These are phyloP conservation scores for Drosophila bunnanda DNA, from an alignment of 2,888 invertebrate species.

Conservation along the genomic window DNA sequence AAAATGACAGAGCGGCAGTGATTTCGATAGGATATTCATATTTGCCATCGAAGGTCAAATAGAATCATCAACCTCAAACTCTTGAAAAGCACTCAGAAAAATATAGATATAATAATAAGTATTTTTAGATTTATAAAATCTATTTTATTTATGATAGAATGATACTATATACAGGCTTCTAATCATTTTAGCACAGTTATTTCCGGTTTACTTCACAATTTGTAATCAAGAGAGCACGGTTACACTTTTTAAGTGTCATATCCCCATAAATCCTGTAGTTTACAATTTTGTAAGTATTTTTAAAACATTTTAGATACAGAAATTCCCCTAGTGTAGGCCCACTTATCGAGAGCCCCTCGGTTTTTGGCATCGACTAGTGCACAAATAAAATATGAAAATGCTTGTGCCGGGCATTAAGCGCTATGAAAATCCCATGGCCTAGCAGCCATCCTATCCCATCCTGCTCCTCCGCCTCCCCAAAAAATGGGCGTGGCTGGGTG, in stretches of 20 bases:
- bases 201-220: neutral
- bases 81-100: neutral
- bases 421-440: slow-evolving; percentile 54
- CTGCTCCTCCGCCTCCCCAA: neutral
- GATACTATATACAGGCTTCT: no score
- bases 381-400: slow-evolving; percentile 74
- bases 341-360: slow-evolving; percentile 41
- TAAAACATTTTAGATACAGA: neutral
- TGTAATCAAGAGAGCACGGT: neutral
- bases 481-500: slow-evolving; percentile 22
- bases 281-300: neutral
- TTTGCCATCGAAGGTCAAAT: slow-evolving; percentile 20
- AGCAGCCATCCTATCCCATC: slow-evolving; percentile 27
- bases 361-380: slow-evolving; percentile 34
- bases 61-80: neutral
- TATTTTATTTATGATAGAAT: neutral
- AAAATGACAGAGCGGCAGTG: slow-evolving; percentile 41
- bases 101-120: neutral
- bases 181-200: neutral
- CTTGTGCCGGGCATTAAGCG: slow-evolving; percentile 62
- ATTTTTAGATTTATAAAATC: neutral
- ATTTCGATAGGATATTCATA: slow-evolving; percentile 16
- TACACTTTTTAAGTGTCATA: neutral
- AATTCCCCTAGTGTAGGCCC: neutral
- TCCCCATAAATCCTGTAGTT: neutral